Base-by-base conservation (phyloP, 1,140 invertebrate species). In the Ruditapes philippinarum region DNA sequence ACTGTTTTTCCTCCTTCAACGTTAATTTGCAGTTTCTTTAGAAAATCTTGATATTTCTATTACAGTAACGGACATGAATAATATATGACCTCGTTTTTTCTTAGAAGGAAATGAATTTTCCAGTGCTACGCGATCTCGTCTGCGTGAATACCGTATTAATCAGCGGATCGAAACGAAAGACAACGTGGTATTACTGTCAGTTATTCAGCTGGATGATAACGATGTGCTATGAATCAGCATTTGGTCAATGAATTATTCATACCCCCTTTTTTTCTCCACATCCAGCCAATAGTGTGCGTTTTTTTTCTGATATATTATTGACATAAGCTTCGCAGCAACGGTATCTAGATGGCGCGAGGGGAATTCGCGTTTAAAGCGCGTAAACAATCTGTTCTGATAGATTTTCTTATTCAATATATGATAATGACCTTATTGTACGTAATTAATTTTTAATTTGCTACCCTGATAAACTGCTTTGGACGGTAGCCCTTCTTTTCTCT, bases 221-320 rank as follows among this genome's bases (percentile, higher is more conserved):
- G 73, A 76, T 76, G 73, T 76, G 45, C 42, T n/a, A 51, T 51
- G 45, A 76, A 45, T 76, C 40, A 76, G 73, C 33, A 76, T 76
- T 76, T n/a, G 40, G 40, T 76, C 73, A 45, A 76, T 76, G 73
- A 45, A 76, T 76, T 76, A 76, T 76, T 76, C 73, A 76, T 76
- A 28, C 73, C 22, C 42, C 49, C 49, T 17, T 28, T 36, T 42
- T 45, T n/a, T n/a, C n/a, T n/a, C n/a, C n/a, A n/a, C n/a, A n/a
- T 45, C 42, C 42, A 45, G 40, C n/a, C 40, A 22, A 51, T 28
- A 76, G 45, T 9, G 7, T 45, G 49, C 4, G n/a, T 2, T n/a
- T 25, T 14, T 51, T 4, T 45, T 28, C 28, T 62, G 19, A 28
- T 62, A 25, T 28, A 28, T n/a, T 38, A 70, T 70, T 22, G 65